Base-by-base conservation (phyloP, 2,888 invertebrate species). In the Myopa testacea region DNA sequence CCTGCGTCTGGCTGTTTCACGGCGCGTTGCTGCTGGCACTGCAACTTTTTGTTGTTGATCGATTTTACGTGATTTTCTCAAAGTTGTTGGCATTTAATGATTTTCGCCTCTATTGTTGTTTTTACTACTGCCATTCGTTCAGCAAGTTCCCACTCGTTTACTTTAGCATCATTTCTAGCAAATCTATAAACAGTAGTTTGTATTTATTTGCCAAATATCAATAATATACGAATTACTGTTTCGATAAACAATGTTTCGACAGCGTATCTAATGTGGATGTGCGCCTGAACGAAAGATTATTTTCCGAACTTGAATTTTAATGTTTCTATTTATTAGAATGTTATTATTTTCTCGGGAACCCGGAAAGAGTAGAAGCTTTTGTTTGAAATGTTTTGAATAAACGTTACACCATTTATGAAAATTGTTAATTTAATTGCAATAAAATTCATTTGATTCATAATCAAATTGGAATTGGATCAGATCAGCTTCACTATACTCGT, bases 1-100 rank as follows among this genome's bases (percentile, higher is more conserved):
- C 84, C 84, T 83, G 81, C 38, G 76, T 70, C 74, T 74, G 65
- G 75, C 26, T 63, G 70, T 45, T 69, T 67, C 38, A 38, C 60
- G 55, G 62, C 67, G n/a, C 65, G 71, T 62, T 75, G 71, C 78
- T 76, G 75, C 50, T 78, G 71, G 45, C 75, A 55, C 34, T 72
- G 60, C 38, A 86, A 87, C 87, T 86, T 86, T 87, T 86, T 87
- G 86, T 86, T 87, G 86, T 86, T 87, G 87, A 87, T 87, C 87
- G 87, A 87, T 87, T 87, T 87, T 87, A 87, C 87, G 87, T 87
- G 87, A 87, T 87, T 86, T 87, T 87, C 87, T 85, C 84, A 84
- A 87, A 86, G 85, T 87, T 86, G 87, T 85, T 84, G 83, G 87
- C 86, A 87, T 86, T 86, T 87, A 86, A 85, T 82, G 82, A 83